Base-by-base conservation (phyloP, 2,888 invertebrate genomes). In the Galerucella nymphaeae region DNA sequence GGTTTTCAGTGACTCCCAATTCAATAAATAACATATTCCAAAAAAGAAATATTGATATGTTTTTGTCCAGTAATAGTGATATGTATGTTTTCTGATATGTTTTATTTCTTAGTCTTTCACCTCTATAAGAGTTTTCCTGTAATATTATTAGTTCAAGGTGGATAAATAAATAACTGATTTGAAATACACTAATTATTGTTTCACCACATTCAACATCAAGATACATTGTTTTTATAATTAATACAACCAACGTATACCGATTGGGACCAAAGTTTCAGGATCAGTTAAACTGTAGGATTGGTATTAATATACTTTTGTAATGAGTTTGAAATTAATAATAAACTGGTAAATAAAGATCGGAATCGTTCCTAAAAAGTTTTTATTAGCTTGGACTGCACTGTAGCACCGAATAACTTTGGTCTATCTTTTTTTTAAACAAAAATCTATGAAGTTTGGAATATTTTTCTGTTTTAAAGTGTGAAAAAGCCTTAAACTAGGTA, bases 191-290 rank as follows among this genome's bases (percentile, higher is more conserved):
- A 77, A 75, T 80, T 80, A 80, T 80, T 80, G 80, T 80, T 80
- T 76, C 66, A 79, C 77, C 80, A 80, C 80, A 80, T 78, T 74
- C 72, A 80, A 79, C 78, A 80, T 73, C 73, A 53, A 79, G 72
- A 77, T 66, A 70, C 57, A 69, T 63, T 73, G 58, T 69, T 67
- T 66, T 72, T 70, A 68, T 13, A 55, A 55, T 64, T 53, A 66
- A 62, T 14, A 58, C 66, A 58, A 58, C 41, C 38, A 48, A 57
- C 41, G 41, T 42, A 66, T 58, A 66, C 18, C 6, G 23, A 67
- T n/a, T 30, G 58, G 14, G 20, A 58, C 58, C 20, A 20, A 30
- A n/a, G 2, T 53, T 42, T 42, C 2, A 0, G 2, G 10, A 11
- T 42, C 2, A 42, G 42, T 42, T 11, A 42, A 11, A 42, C 11